Conservation (phyloP, 64 coral and sea anemone species). For the Acropora yongei region DNA sequence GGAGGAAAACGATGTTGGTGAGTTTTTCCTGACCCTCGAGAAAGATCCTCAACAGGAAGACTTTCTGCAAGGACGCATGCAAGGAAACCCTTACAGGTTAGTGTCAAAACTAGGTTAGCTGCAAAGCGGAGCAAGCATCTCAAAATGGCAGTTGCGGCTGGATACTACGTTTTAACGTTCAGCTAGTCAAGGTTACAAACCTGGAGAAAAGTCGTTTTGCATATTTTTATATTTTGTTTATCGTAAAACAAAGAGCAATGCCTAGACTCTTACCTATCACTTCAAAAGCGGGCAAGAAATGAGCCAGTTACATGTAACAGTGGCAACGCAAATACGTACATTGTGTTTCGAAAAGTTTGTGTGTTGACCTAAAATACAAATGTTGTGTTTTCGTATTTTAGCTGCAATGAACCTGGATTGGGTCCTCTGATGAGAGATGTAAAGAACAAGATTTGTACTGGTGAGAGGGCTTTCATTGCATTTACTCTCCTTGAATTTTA, state of each 20-base stretch:
- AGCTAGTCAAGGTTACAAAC: background rate
- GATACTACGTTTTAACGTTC: background rate
- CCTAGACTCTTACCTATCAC: no score
- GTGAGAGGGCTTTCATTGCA: slow-evolving; percentile 15
- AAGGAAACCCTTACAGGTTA: slow-evolving; percentile 97
- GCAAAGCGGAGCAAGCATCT: no score
- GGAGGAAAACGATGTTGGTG: slow-evolving; percentile 98
- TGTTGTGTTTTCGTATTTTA: slow-evolving; percentile 16
- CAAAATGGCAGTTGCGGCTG: no score
- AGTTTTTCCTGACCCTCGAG: slow-evolving; percentile 93
- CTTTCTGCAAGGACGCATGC: slow-evolving; percentile 98
- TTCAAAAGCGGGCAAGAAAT: no score
- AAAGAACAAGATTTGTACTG: slow-evolving; percentile 99
- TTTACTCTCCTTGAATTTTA: background rate
- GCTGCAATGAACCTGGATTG: slow-evolving; percentile 94
- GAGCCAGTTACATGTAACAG: no score
- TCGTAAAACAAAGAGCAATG: no score
- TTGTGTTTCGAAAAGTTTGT: no score
- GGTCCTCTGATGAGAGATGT: slow-evolving; percentile 97
- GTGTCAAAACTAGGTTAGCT: background rate
- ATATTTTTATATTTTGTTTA: no score
- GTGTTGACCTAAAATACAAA: no score
- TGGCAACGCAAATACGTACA: no score
- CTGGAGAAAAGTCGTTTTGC: no score
- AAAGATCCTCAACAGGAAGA: slow-evolving; percentile 99